Conservation (phyloP, 2,797 vertebrate genomes). For the Cossypha heuglini region DNA sequence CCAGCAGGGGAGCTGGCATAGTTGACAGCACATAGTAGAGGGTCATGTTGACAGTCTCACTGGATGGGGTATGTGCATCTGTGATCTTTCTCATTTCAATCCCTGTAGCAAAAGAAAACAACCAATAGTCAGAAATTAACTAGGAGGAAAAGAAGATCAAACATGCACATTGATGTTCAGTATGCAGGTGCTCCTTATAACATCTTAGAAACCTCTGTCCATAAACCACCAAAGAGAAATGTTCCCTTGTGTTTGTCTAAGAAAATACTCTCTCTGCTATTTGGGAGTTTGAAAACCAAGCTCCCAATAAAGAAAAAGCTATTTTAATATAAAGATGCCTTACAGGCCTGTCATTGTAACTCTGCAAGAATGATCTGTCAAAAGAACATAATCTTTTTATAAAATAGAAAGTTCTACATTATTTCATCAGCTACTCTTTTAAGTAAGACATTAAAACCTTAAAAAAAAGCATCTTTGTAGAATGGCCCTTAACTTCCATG, state of each 20-base stretch:
- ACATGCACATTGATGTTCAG: accelerated
- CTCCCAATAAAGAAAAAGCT: not conserved
- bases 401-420: not conserved
- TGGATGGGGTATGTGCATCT: slow-evolving; percentile 88
- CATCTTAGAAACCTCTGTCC: not conserved
- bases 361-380: not conserved
- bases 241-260: not conserved
- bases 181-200: not conserved
- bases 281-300: not conserved
- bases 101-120: slow-evolving; percentile 71
- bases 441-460: not conserved
- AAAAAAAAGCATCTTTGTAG: not conserved
- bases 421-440: not conserved
- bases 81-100: slow-evolving; percentile 95
- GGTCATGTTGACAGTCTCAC: slow-evolving; percentile 91
- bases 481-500: not conserved
- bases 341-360: not conserved
- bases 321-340: not conserved
- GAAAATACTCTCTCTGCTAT: not conserved
- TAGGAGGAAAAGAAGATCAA: not conserved
- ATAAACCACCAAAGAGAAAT: not conserved
- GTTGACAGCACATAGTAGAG: slow-evolving; percentile 92
- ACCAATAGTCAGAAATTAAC: not conserved
- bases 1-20: slow-evolving; percentile 84
- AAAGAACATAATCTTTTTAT: not conserved